Base-by-base conservation (phyloP, 2,888 invertebrate genomes). In the Gisinianus flammeolus region DNA sequence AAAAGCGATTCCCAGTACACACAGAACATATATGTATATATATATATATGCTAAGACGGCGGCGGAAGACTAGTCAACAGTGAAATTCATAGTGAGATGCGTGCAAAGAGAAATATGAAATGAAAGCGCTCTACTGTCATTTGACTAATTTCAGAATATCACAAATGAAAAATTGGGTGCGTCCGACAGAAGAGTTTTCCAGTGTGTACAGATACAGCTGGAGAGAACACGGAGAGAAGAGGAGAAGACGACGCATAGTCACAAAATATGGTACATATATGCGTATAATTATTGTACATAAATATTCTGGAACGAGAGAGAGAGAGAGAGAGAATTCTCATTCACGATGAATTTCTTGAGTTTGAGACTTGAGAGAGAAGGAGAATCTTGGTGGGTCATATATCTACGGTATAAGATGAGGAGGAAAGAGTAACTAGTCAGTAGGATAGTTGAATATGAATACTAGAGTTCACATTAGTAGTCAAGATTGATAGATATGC, bases 121-220 rank as follows among this genome's bases (percentile, higher is more conserved):
- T 76, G 79, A 76, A 69, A 64, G 76, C 76, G 62, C 69, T 73
- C 69, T 69, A 70, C 70, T 76, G 76, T 79, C 76, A 70, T 76
- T 79, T 79, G 76, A 76, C 79, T 79, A 79, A 79, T 78, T 77
- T 75, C 79, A 70, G 69, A 35, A 74, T 79, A 75, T 75, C 79
- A 77, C 71, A 74, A 77, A 77, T 79, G 75, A 77, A 75, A 79
- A 79, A 79, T 79, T 66, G 77, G 74, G 74, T 79, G 77, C 79
- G 76, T 79, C 77, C 77, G 79, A 79, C 79, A 79, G 75, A 75
- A 5, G 35, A 35, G 35, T 35, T 35, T 5, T 35, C 5, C 62
- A 62, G n/a, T n/a, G 54, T 44, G 26, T 22, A 16, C 72, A 56
- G 26, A 24, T 24, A 62, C 35, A 10, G n/a, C 12, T 30, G 31